Evolutionary conservation across 2,113 vertebrate species (phyloP), one percentile per base, ranked within the genome.

Genomic region (Atractosteus spatula): DNA sequence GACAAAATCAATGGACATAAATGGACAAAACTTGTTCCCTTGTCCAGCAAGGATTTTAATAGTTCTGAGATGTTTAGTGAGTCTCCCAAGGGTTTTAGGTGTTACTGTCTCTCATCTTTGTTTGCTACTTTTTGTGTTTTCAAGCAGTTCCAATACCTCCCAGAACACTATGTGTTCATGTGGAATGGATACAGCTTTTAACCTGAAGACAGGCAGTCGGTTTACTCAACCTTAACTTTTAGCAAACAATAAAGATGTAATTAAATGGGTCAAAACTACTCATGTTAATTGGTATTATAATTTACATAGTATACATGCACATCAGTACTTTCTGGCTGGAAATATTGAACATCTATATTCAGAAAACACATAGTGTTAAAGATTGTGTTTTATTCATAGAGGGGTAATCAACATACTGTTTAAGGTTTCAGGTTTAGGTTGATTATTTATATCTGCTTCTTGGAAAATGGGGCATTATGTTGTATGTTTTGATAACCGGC

Each of bases 21-120:
- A 91, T 91, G 89, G 89, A 91, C 77, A 88, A 91, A 86, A 80
- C 85, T 75, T 91, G 90, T 91, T 74, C 55, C 74, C 78, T 81
- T 85, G 83, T 87, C 66, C 62, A 55, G 81, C n/a, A 59, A 71
- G 83, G 78, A 72, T 80, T 70, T 78, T 66, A 74, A 68, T 82
- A 81, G 78, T 82, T 85, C 85, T 82, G 74, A 81, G 81, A 84
- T 86, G 85, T 89, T 84, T 79, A 42, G 76, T 43, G 3, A n/a
- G 65, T 64, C 69, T 89, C 89, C 87, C 88, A 62, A 73, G 77
- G 80, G 89, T 77, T 73, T 64, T 42, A 84, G 80, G 86, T 86
- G 87, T 88, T 83, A 84, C 73, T 85, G 77, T 84, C 75, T 82
- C 82, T 44, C 10, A 29, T 43, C 13, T 42, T 61, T 67, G 55